Base-by-base conservation (phyloP, 2,888 invertebrate genomes). In the Lithophane ornitopus region DNA sequence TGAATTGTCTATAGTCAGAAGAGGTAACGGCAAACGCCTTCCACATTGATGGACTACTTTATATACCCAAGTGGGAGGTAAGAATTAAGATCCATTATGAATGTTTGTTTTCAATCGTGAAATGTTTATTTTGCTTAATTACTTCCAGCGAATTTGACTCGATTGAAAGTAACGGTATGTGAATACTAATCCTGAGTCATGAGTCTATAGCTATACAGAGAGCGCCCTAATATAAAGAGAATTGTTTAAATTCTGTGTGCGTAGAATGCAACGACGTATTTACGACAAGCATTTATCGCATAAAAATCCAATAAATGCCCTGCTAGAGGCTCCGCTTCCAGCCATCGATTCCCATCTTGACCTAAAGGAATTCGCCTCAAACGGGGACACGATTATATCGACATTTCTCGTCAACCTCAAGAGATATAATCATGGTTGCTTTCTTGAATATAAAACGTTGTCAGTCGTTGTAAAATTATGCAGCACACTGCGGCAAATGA, bases 381-480 rank as follows among this genome's bases (percentile, higher is more conserved):
- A 66, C 54, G 79, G 73, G 74, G 66, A 65, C 85, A 69, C 74
- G 70, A 63, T 74, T 58, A 70, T 76, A 85, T 79, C 54, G 73
- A 77, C 56, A 78, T 79, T 78, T 79, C 72, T 75, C 68, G 58
- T 73, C 85, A 74, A 78, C 67, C 63, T 73, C 61, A 79, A 71
- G 72, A 78, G 61, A 76, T 78, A 67, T 82, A 74, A 82, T 76
- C 75, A 72, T 69, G 71, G 63, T 65, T 72, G 49, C 67, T 80
- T 85, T 78, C 74, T 78, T 85, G 62, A 75, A 82, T 82, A 85
- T 80, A 74, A 76, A 80, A 81, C 70, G 66, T 76, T 69, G 72
- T 70, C 73, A 59, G 76, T 66, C 44, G 58, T 75, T 82, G 76
- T 70, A 80, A 84, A 88, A 81, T 82, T 81, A 84, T 77, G 83